Percentiles rank a stretch among this genome's conserved stretches.
phyloP scores from a whole-genome alignment of 2,113 vertebrate species.

The Salvator merianae region DNA sequence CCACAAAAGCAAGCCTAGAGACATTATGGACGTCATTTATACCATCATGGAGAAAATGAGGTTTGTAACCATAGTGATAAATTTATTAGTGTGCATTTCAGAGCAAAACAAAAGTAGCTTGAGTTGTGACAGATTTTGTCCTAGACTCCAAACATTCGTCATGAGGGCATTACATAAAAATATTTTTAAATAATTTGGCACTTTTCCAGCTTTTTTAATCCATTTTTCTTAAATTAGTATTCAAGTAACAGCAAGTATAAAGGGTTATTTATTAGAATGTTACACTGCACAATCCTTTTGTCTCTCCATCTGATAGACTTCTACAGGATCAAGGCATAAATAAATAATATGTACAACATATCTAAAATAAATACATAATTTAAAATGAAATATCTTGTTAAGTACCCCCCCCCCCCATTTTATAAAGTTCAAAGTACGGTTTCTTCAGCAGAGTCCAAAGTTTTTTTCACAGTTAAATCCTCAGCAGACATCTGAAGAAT shows the following conservation, averaged over 20 bases:
- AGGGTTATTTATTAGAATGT: constrained; percentile 74
- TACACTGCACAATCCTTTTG: constrained; percentile 53
- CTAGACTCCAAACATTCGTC: not conserved
- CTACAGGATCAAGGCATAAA: constrained; percentile 59
- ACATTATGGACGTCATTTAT: not conserved
- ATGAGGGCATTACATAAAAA: constrained; percentile 30
- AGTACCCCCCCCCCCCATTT: constrained; percentile 64
- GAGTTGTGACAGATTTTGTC: not conserved
- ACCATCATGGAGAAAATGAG: not conserved
- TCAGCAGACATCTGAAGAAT: constrained; percentile 45
- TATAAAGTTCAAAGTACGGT: constrained; percentile 68
- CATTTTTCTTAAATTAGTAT: not conserved
- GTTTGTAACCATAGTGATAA: not conserved
- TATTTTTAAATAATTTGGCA: not conserved
- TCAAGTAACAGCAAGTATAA: constrained; percentile 47
- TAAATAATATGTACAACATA: constrained; percentile 84
- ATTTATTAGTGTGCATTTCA: not conserved
- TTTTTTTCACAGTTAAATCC: constrained; percentile 78
- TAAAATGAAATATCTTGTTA: constrained; percentile 79
- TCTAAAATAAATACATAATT: constrained; percentile 87
- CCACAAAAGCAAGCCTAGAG: no score
- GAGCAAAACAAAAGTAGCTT: not conserved
- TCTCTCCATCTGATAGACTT: not conserved
- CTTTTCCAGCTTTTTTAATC: not conserved
- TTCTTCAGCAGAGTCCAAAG: constrained; percentile 54